Conservation (phyloP, 2,113 vertebrate species). For the Fulica atra region DNA sequence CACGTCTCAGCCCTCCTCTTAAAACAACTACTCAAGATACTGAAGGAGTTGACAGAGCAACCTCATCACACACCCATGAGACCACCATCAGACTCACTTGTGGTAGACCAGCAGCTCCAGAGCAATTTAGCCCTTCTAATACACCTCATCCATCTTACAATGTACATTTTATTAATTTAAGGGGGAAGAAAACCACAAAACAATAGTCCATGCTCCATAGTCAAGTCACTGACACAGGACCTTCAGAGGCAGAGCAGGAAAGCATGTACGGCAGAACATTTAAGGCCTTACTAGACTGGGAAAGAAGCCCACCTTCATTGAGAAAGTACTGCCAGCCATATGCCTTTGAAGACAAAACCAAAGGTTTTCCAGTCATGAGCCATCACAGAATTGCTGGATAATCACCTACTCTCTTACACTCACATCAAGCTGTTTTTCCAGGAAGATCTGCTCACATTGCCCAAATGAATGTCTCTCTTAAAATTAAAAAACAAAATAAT, state of each 20-base stretch:
- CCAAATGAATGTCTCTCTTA: slow-evolving; percentile 50
- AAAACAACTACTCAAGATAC: background rate
- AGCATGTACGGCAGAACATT: background rate
- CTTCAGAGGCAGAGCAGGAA: background rate
- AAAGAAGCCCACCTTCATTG: background rate
- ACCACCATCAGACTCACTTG: rapidly evolving
- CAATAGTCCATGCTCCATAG: background rate
- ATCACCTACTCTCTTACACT: slow-evolving; percentile 23
- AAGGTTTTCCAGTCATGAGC: background rate
- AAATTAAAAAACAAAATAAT: slow-evolving; percentile 5
- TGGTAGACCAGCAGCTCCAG: background rate
- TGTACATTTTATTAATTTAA: background rate
- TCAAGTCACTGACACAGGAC: background rate
- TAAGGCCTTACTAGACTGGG: background rate
- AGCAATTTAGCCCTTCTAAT: background rate
- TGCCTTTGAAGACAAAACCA: background rate
- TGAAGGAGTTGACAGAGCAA: background rate
- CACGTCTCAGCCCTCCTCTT: background rate
- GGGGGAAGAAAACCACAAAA: background rate
- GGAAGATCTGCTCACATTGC: slow-evolving; percentile 15
- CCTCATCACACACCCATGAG: background rate
- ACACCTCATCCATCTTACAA: background rate
- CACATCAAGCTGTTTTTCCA: slow-evolving; percentile 31
- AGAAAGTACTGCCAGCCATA: background rate
- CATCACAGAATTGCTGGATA: background rate